A percentile compares a stretch with the other conserved stretches of the same genome.
Conservation (phyloP, 2,888 invertebrate species). For the Netelia fuscicornis region DNA sequence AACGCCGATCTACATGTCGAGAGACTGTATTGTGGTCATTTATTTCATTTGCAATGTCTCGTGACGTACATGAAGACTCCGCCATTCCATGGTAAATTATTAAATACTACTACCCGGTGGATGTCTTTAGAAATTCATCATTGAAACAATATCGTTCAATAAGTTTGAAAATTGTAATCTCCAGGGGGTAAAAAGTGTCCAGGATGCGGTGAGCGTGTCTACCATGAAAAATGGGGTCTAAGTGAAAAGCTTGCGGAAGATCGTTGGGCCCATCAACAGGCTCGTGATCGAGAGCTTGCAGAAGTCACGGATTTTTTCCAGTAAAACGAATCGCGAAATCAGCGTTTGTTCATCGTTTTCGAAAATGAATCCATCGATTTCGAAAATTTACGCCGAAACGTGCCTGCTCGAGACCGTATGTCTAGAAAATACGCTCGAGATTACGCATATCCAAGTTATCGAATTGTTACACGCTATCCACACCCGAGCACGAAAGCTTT, state of each 20-base stretch:
- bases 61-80: constrained; percentile 89
- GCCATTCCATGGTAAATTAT: constrained; percentile 88
- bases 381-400: neutral
- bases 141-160: neutral
- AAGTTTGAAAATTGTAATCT: constrained; percentile 56
- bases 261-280: constrained; percentile 92
- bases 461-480: neutral
- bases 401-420: neutral
- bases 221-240: constrained; percentile 91
- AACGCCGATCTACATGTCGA: constrained; percentile 88
- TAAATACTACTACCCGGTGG: neutral
- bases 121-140: constrained; percentile 5
- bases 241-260: constrained; percentile 90
- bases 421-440: neutral
- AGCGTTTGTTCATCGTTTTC: neutral
- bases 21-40: constrained; percentile 90
- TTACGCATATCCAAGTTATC: neutral
- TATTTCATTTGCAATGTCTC: constrained; percentile 90
- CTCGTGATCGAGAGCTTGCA: constrained; percentile 89
- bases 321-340: constrained; percentile 73
- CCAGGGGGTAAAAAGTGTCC: constrained; percentile 90
- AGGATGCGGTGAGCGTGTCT: constrained; percentile 88
- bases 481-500: neutral
- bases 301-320: constrained; percentile 91
- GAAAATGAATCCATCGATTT: neutral